phyloP scores from a whole-genome alignment of 2,888 invertebrate genomes.

The Ophioninae sp. region DNA sequence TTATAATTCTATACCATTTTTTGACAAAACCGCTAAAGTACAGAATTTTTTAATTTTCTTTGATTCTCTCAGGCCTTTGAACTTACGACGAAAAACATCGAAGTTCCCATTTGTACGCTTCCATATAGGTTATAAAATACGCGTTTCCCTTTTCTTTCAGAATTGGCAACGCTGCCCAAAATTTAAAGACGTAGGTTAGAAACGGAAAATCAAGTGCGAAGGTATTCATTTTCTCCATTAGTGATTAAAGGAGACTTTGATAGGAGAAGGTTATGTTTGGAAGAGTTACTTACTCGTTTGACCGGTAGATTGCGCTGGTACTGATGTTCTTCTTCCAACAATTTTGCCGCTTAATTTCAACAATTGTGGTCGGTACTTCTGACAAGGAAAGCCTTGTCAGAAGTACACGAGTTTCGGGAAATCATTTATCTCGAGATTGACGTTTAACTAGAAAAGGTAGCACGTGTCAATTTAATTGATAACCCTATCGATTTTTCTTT shows the following conservation, averaged over 20 bases:
- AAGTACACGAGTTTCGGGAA: slow-evolving; percentile 69
- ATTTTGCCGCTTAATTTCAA: slow-evolving; percentile 76
- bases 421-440: slow-evolving; percentile 76
- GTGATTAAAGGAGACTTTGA: not conserved
- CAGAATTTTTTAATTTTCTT: not conserved
- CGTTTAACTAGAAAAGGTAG: slow-evolving; percentile 67
- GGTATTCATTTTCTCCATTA: not conserved
- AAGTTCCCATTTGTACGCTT: slow-evolving; percentile 67
- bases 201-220: not conserved
- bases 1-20: too few relatives aligned
- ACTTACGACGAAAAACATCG: slow-evolving; percentile 62
- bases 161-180: slow-evolving; percentile 56
- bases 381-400: too few relatives aligned
- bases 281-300: slow-evolving; percentile 10
- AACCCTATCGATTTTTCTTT: slow-evolving; percentile 60
- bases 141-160: slow-evolving; percentile 54
- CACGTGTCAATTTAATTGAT: slow-evolving; percentile 67
- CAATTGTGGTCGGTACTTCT: slow-evolving; percentile 68
- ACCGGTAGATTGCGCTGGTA: slow-evolving; percentile 16
- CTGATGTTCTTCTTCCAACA: slow-evolving; percentile 59
- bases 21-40: not conserved
- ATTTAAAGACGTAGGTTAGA: slow-evolving; percentile 66
- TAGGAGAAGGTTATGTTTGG: not conserved
- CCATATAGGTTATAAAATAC: slow-evolving; percentile 68
- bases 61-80: not conserved